Percentiles rank a stretch among this genome's conserved stretches.
phyloP scores from a whole-genome alignment of 23 tunicate species.

The Phallusia fumigata region DNA sequence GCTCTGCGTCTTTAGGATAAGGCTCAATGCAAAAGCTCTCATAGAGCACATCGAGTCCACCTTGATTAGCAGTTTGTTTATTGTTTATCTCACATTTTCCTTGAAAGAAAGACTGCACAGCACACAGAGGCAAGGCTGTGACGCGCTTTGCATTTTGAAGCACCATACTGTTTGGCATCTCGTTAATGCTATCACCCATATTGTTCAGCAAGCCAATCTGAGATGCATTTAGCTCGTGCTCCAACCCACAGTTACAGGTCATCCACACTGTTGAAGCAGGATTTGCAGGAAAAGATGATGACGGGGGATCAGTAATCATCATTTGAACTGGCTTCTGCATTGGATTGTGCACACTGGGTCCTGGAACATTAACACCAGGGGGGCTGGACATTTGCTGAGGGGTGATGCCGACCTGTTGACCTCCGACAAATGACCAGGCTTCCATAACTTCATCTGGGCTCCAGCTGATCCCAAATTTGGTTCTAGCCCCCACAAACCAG shows the following conservation, averaged over 20 bases:
- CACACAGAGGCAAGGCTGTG: not conserved
- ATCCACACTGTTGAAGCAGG: not conserved
- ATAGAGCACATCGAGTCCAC: not conserved
- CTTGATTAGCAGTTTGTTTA: not conserved
- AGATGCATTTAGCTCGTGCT: not conserved
- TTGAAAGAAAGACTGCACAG: slow-evolving; percentile 3
- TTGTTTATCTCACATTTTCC: slow-evolving; percentile 1
- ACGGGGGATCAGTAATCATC: not conserved
- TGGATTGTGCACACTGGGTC: not conserved
- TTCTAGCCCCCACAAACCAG: slow-evolving; percentile 61
- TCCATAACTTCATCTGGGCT: slow-evolving; percentile 66
- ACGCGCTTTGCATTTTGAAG: slow-evolving; percentile 7
- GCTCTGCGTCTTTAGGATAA: not conserved
- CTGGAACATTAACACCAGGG: not conserved
- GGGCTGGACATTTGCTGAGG: not conserved
- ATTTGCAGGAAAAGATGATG: not conserved
- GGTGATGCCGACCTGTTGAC: not conserved
- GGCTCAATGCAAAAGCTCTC: not conserved
- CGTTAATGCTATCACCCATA: slow-evolving; percentile 17
- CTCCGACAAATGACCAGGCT: slow-evolving; percentile 42
- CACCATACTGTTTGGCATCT: slow-evolving; percentile 19
- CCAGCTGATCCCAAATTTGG: slow-evolving; percentile 78
- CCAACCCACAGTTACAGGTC: slow-evolving; percentile 4
- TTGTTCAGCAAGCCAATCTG: not conserved
- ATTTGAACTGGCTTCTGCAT: not conserved